Conservation (phyloP, 2,888 invertebrate species). For the Ectobius pallidus region DNA sequence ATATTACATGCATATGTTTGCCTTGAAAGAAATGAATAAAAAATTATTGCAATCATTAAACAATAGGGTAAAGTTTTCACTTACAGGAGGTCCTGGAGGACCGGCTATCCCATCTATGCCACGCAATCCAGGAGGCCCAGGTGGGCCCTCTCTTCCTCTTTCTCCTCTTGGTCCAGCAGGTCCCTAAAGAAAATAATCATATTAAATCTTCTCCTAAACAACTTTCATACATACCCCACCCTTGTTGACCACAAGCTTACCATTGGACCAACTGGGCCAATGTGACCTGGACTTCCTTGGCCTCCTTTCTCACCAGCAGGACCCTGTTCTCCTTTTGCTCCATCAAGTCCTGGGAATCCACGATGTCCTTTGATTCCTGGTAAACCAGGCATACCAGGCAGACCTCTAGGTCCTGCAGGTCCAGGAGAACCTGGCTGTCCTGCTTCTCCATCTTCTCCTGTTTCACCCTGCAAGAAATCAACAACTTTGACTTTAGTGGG, state of each 20-base stretch:
- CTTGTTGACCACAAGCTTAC: too few relatives aligned
- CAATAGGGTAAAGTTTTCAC: too few relatives aligned
- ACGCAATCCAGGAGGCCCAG: conserved; percentile 76
- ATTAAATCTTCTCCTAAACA: too few relatives aligned
- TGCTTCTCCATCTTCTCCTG: conserved; percentile 81
- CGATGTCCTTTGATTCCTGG: conserved; percentile 85
- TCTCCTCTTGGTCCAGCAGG: conserved; percentile 81
- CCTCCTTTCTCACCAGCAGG: conserved; percentile 76
- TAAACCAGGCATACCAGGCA: conserved; percentile 76
- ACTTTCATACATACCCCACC: too few relatives aligned
- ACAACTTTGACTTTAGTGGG: too few relatives aligned
- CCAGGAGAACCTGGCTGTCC: conserved; percentile 76
- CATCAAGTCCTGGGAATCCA: conserved; percentile 80
- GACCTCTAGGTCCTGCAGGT: conserved; percentile 74
- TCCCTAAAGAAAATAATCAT: too few relatives aligned
- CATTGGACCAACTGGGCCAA: conserved; percentile 73
- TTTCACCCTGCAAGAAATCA: conserved; percentile 67
- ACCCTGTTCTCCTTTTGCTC: conserved; percentile 82
- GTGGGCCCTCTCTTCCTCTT: conserved; percentile 81
- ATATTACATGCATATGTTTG: too few relatives aligned
- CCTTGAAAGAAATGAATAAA: too few relatives aligned
- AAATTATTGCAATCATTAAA: too few relatives aligned
- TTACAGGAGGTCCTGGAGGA: conserved; percentile 75
- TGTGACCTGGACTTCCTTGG: conserved; percentile 68
- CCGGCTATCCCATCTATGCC: conserved; percentile 82